phyloP scores from a whole-genome alignment of 2,888 invertebrate genomes.

The Yponomeuta plumbellus region DNA sequence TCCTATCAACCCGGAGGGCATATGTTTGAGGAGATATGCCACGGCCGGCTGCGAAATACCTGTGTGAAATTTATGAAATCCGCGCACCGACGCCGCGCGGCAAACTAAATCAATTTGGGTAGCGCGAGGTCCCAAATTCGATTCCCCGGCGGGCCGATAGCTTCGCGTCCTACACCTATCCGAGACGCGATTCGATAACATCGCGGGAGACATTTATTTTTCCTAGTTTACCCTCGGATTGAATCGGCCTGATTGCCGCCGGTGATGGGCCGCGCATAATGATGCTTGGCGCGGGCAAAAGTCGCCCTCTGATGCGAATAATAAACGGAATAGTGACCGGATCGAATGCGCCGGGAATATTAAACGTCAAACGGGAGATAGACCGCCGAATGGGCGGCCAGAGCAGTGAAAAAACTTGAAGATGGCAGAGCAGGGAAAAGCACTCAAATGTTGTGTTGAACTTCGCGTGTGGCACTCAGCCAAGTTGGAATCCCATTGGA shows the following conservation, averaged over 20 bases:
- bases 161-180: slow-evolving; percentile 42
- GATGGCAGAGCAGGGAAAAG: background rate
- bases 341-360: background rate
- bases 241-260: slow-evolving; percentile 21
- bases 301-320: background rate
- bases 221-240: slow-evolving; percentile 29
- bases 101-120: slow-evolving; percentile 67
- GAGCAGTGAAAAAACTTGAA: background rate
- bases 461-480: background rate
- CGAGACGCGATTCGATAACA: slow-evolving; percentile 54
- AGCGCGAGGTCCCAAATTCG: slow-evolving; percentile 65
- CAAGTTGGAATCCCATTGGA: background rate
- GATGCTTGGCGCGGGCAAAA: background rate
- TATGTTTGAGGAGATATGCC: background rate
- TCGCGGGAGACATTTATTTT: slow-evolving; percentile 39
- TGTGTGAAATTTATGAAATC: slow-evolving; percentile 42
- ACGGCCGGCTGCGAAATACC: slow-evolving; percentile 5
- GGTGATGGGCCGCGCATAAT: slow-evolving; percentile 7
- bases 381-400: background rate
- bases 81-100: slow-evolving; percentile 40
- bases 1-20: background rate
- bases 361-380: background rate
- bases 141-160: slow-evolving; percentile 40
- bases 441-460: slow-evolving; percentile 3
- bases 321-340: background rate